Conservation (phyloP, 2,797 vertebrate species). For the Clarias platycephalus region DNA sequence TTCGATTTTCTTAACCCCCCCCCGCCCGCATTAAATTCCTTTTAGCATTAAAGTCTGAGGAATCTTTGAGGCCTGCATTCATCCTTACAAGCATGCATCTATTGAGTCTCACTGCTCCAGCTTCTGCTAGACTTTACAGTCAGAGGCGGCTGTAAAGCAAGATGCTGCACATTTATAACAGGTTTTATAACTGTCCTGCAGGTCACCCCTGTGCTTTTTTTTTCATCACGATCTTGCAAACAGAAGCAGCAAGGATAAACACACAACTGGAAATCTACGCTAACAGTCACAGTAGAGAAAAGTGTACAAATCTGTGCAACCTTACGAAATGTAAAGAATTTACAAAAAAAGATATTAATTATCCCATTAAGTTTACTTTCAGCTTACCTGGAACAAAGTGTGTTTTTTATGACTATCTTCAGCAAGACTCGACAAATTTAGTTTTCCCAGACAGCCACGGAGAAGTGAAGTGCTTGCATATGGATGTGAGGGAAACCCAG, state of each 20-base stretch:
- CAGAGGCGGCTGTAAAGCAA: background rate
- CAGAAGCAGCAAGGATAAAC: background rate
- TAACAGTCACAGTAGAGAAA: background rate
- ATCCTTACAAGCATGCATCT: background rate
- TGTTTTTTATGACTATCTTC: background rate
- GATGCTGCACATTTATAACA: background rate
- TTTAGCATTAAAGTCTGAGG: no score
- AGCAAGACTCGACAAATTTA: background rate
- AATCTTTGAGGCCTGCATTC: background rate
- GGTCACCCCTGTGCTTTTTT: background rate
- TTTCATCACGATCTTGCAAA: background rate
- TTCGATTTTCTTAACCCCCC: no score
- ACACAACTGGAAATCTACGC: background rate
- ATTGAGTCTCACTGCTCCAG: background rate
- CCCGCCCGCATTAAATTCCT: no score
- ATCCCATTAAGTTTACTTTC: background rate
- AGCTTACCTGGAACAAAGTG: conserved; percentile 2
- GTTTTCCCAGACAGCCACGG: background rate
- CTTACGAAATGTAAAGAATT: background rate
- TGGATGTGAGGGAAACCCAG: no score
- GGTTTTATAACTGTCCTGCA: background rate
- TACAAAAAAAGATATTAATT: background rate
- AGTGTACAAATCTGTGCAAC: background rate
- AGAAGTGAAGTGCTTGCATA: background rate
- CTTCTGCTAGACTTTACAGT: background rate